Base-by-base conservation (phyloP, 2,113 vertebrate genomes). In the Natator depressus region DNA sequence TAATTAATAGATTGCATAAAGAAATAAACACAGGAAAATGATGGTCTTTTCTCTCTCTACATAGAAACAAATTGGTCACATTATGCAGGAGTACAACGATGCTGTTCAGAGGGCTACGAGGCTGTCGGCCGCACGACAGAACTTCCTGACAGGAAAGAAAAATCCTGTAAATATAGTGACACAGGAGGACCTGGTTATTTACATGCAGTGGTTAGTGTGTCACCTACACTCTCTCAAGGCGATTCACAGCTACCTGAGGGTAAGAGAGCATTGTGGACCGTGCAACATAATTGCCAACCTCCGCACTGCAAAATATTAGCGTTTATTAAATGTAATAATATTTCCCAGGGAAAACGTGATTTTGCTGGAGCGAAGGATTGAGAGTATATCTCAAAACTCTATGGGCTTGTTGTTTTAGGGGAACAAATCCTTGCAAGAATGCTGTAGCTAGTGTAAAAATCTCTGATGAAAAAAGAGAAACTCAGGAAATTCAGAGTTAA, bases 121-220 rank as follows among this genome's bases (percentile, higher is more conserved):
- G 14, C 96, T 98, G 90, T 98, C 98, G 5, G 93, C 17, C 1
- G 97, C 98, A 84, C 94, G 95, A 91, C 98, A 98, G 91, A 97
- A 94, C 92, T 95, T 98, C 51, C 97, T 99, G 72, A 91, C 79
- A 4, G 97, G 98, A 86, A 97, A 93, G 80, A 98, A 92, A 90
- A 98, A 95, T 91, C 83, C 83, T 0, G 35, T 96, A 53, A 93
- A 84, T 84, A 86, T 95, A 76, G 95, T 98, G 90, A 98, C 95
- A 8, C 95, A 84, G 92, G 98, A 98, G 53, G 98, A 99, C 53
- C 91, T 98, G 87, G 50, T 96, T 54, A 98, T 99, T 93, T 98
- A 98, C 69, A 97, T 97, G 5, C 96, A 83, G 62, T 98, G 98
- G 98, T 92, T 99, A 55, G 82, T 98, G 90, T 98, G 98, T 87